Percentiles rank a stretch among this genome's conserved stretches.
Evolutionary conservation across 2,113 vertebrate species (phyloP).

Genomic region (Archocentrus centrarchus): DNA sequence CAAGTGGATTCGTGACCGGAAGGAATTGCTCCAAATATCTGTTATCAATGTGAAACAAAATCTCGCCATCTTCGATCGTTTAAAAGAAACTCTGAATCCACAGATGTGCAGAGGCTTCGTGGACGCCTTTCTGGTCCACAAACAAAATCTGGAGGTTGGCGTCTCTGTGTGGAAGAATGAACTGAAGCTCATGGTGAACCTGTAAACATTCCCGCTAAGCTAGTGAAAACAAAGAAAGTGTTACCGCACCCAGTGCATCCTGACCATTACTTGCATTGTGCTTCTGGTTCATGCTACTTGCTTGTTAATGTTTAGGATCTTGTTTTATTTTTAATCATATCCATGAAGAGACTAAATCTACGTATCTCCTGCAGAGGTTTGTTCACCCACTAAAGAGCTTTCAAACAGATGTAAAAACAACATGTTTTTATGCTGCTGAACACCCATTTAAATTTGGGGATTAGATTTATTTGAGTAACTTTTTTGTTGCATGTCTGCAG

Average conservation of each 20-base stretch:
- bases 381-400: too few species aligned
- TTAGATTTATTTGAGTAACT: neutral
- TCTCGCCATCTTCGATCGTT: neutral
- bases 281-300: too few species aligned
- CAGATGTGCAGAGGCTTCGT: conserved; percentile 58
- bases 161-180: neutral
- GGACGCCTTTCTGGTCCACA: conserved; percentile 43
- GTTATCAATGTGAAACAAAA: neutral
- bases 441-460: too few species aligned
- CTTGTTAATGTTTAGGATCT: too few species aligned
- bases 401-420: too few species aligned
- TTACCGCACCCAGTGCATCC: too few species aligned
- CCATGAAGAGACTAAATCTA: too few species aligned
- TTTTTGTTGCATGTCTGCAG: conserved; percentile 27
- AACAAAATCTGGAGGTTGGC: conserved; percentile 50
- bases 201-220: neutral
- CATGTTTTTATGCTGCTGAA: too few species aligned
- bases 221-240: too few species aligned
- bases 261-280: too few species aligned
- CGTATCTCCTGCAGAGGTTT: too few species aligned
- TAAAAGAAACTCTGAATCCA: conserved; percentile 56
- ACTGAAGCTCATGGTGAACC: neutral
- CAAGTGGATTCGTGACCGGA: neutral
- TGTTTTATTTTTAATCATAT: too few species aligned
- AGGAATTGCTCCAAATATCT: rapidly evolving